These are phyloP conservation scores for Uropetala carovei DNA, from an alignment of 2,888 invertebrate species.

Conservation along the genomic window DNA sequence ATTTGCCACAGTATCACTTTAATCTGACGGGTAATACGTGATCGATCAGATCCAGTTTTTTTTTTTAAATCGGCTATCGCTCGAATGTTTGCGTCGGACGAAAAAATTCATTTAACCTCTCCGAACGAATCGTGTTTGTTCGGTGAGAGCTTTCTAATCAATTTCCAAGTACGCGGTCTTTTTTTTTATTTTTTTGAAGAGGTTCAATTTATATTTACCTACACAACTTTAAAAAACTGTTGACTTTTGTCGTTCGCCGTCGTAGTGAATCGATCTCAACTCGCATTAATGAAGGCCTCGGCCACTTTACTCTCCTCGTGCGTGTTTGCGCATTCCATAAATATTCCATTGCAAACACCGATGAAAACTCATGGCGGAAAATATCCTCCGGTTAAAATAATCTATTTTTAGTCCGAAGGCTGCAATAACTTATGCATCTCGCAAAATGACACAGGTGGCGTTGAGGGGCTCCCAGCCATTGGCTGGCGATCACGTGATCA, in stretches of 20 bases:
- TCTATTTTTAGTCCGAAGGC: neutral
- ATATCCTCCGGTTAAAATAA: slow-evolving; percentile 18
- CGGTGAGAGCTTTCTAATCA: too few species aligned
- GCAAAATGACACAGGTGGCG: slow-evolving; percentile 43
- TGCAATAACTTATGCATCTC: slow-evolving; percentile 46
- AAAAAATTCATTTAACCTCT: too few species aligned
- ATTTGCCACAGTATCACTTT: too few species aligned
- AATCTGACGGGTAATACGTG: too few species aligned
- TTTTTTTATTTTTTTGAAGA: slow-evolving; percentile 4
- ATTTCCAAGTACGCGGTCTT: neutral
- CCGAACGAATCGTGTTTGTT: too few species aligned
- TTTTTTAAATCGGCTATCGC: too few species aligned
- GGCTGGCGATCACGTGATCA: neutral
- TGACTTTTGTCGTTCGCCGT: neutral
- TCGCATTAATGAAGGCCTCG: neutral
- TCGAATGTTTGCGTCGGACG: too few species aligned
- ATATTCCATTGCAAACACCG: slow-evolving; percentile 23
- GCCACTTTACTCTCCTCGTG: neutral
- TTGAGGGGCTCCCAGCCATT: neutral
- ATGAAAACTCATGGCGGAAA: slow-evolving; percentile 49
- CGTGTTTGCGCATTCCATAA: neutral
- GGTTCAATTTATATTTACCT: neutral
- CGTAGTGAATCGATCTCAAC: neutral
- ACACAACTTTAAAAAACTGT: neutral
- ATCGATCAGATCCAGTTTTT: too few species aligned